phyloP scores from a whole-genome alignment of 2,113 vertebrate species.

The Osmerus mordax region DNA sequence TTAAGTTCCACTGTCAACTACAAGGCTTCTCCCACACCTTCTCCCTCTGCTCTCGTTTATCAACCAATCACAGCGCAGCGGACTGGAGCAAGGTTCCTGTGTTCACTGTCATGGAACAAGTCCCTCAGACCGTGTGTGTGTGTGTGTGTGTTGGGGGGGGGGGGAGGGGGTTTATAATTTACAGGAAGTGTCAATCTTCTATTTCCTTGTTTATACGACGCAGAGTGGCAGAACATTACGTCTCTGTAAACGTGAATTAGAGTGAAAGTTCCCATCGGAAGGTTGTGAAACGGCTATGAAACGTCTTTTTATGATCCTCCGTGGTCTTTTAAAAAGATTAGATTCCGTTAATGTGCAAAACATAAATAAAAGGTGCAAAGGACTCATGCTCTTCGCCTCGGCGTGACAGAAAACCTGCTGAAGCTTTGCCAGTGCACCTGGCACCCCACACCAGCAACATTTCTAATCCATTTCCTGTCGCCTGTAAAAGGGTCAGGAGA shows the following conservation, averaged over 20 bases:
- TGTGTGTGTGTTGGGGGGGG: conserved; percentile 1
- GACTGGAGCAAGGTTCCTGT: not conserved
- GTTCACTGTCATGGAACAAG: conserved; percentile 29
- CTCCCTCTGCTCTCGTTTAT: conserved; percentile 37
- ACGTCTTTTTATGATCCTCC: conserved; percentile 38
- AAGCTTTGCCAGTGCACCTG: not conserved
- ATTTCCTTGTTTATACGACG: conserved; percentile 52
- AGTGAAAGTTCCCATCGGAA: conserved; percentile 44
- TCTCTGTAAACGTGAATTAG: conserved; percentile 49
- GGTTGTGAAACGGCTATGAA: conserved; percentile 45
- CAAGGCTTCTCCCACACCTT: conserved; percentile 32
- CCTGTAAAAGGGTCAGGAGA: not conserved
- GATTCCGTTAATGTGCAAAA: conserved; percentile 52
- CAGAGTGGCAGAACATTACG: conserved; percentile 36
- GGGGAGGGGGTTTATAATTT: conserved; percentile 37
- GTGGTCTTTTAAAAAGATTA: conserved; percentile 50
- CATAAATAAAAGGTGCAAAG: conserved; percentile 36
- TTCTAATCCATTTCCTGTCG: not conserved
- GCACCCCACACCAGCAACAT: not conserved
- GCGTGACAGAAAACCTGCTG: not conserved
- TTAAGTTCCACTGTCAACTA: conserved; percentile 65
- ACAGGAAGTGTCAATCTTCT: conserved; percentile 46
- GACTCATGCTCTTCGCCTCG: not conserved
- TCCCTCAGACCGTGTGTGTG: conserved; percentile 7
- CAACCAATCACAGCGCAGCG: conserved; percentile 25